phyloP scores from a whole-genome alignment of 2,797 vertebrate genomes.

The Mus caroli region DNA sequence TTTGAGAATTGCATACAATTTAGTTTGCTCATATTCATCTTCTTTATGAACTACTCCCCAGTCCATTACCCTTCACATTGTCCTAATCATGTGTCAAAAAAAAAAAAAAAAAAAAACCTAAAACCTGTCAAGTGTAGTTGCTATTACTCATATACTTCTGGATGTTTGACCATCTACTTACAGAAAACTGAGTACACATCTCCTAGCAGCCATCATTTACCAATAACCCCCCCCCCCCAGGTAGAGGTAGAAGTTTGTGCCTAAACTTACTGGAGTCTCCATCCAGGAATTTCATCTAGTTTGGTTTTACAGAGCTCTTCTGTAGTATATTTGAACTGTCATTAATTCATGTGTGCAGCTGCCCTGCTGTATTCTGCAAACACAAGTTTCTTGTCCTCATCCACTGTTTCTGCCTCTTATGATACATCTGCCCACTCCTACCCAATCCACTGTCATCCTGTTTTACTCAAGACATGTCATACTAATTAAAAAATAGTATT shows the following conservation, averaged over 20 bases:
- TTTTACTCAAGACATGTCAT: neutral
- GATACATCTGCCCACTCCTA: neutral
- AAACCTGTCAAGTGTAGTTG: neutral
- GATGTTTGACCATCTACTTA: too few relatives aligned
- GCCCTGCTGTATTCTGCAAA: neutral
- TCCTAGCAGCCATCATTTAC: neutral
- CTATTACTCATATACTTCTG: neutral
- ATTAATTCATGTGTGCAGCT: neutral
- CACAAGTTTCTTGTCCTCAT: neutral
- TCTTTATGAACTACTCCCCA: neutral
- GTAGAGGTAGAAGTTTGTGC: neutral
- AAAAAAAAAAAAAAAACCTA: neutral
- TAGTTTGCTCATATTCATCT: neutral
- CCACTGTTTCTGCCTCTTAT: too few relatives aligned
- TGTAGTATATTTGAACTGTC: neutral
- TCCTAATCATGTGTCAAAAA: neutral
- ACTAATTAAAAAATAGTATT: neutral
- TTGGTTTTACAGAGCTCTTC: neutral
- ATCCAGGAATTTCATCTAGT: neutral
- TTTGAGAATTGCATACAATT: neutral
- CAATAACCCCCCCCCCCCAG: neutral
- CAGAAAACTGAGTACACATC: neutral
- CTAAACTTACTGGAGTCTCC: neutral
- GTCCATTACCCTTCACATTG: accelerated
- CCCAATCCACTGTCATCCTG: too few relatives aligned